phyloP scores from a whole-genome alignment of 1,140 invertebrate species.

The Brachystomella parvula region DNA sequence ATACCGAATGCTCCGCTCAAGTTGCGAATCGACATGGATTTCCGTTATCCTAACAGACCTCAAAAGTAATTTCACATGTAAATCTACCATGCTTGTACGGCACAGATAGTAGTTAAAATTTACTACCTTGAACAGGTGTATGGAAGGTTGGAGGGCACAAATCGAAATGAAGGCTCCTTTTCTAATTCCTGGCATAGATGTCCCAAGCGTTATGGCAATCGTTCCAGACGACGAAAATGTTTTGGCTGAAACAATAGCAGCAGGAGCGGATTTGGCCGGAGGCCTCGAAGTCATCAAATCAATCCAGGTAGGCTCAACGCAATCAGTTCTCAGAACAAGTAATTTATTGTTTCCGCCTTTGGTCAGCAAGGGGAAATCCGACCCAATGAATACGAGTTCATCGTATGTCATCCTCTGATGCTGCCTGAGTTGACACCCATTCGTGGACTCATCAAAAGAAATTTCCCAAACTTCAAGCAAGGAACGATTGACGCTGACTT shows the following conservation, averaged over 20 bases:
- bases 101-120: neutral
- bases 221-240: slow-evolving; percentile 46
- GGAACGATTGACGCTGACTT: slow-evolving; percentile 61
- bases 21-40: slow-evolving; percentile 32
- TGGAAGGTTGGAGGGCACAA: slow-evolving; percentile 29
- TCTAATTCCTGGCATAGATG: slow-evolving; percentile 40
- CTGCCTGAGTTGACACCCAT: slow-evolving; percentile 63
- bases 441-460: slow-evolving; percentile 63
- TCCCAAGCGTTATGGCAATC: slow-evolving; percentile 58
- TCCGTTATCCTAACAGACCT: slow-evolving; percentile 29
- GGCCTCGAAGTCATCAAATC: slow-evolving; percentile 62
- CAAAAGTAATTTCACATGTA: slow-evolving; percentile 24
- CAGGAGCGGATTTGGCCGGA: slow-evolving; percentile 61
- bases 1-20: slow-evolving; percentile 55
- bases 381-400: slow-evolving; percentile 60
- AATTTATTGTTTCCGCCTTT: neutral
- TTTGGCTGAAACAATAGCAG: slow-evolving; percentile 51
- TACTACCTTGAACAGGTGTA: slow-evolving; percentile 14
- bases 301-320: slow-evolving; percentile 52
- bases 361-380: slow-evolving; percentile 56
- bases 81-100: neutral
- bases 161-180: slow-evolving; percentile 35
- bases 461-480: slow-evolving; percentile 58
- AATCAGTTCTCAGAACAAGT: slow-evolving; percentile 12
- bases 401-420: slow-evolving; percentile 68